phyloP scores from a whole-genome alignment of 2,888 invertebrate species.

The Xylocampa areola region DNA sequence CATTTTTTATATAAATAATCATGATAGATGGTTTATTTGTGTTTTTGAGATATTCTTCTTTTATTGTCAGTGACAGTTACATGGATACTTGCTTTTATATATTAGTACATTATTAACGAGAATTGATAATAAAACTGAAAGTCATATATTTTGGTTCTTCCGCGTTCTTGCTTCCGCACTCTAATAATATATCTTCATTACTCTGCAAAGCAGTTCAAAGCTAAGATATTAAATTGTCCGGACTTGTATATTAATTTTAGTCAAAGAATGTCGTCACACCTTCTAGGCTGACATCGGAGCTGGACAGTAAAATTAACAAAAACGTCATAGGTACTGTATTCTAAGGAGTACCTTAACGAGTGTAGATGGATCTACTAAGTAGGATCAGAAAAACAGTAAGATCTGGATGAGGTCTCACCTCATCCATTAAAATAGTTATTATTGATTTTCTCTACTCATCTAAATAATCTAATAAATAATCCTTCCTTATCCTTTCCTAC shows the following conservation, averaged over 20 bases:
- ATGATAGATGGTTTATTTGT: too few relatives aligned
- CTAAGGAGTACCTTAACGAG: not conserved
- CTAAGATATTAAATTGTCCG: slow-evolving; percentile 21
- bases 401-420: too few relatives aligned
- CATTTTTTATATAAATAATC: too few relatives aligned
- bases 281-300: slow-evolving; percentile 1
- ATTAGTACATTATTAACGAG: slow-evolving; percentile 13
- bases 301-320: not conserved
- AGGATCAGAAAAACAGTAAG: too few relatives aligned
- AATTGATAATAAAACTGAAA: slow-evolving; percentile 13
- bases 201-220: slow-evolving; percentile 11
- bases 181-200: slow-evolving; percentile 26
- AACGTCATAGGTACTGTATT: not conserved
- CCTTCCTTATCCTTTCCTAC: too few relatives aligned
- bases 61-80: too few relatives aligned
- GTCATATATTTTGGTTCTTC: slow-evolving; percentile 23
- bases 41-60: not conserved
- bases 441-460: too few relatives aligned
- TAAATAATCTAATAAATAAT: too few relatives aligned
- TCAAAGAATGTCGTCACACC: not conserved
- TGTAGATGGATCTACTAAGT: too few relatives aligned
- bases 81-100: not conserved
- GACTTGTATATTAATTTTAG: slow-evolving; percentile 10
- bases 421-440: too few relatives aligned
- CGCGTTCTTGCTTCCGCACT: slow-evolving; percentile 12